Conservation (phyloP, 2,797 vertebrate genomes). For the Pseudotriccus pelzelni region DNA sequence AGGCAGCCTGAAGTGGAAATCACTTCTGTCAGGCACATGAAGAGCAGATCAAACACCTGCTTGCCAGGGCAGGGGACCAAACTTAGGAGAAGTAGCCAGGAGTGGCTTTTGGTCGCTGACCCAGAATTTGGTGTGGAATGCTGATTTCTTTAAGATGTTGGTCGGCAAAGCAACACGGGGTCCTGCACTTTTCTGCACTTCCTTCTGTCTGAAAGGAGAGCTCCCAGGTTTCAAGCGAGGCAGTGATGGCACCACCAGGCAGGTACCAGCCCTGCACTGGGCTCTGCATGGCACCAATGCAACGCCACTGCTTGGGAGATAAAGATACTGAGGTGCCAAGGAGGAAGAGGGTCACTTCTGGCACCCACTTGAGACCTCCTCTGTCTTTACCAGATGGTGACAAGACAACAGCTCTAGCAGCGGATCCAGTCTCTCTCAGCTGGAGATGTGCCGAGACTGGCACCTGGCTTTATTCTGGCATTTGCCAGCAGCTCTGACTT, state of each 20-base stretch:
- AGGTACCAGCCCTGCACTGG: background rate
- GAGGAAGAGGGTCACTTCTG: background rate
- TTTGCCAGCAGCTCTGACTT: background rate
- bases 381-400: conserved; percentile 7
- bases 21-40: background rate
- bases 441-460: accelerated
- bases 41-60: background rate
- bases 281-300: accelerated
- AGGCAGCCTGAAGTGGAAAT: background rate
- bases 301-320: accelerated
- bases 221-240: background rate
- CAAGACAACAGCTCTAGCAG: background rate
- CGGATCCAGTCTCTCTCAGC: background rate
- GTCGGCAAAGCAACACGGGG: background rate
- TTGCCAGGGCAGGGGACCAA: background rate
- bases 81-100: background rate
- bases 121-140: background rate
- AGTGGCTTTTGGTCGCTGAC: background rate
- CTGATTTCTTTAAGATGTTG: background rate
- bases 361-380: background rate
- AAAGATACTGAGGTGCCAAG: background rate
- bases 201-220: background rate
- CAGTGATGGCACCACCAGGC: accelerated
- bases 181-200: background rate
- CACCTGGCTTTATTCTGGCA: background rate